Evolutionary conservation across 2,797 vertebrate species (phyloP).

Genomic region (Darevskia nairensis): DNA sequence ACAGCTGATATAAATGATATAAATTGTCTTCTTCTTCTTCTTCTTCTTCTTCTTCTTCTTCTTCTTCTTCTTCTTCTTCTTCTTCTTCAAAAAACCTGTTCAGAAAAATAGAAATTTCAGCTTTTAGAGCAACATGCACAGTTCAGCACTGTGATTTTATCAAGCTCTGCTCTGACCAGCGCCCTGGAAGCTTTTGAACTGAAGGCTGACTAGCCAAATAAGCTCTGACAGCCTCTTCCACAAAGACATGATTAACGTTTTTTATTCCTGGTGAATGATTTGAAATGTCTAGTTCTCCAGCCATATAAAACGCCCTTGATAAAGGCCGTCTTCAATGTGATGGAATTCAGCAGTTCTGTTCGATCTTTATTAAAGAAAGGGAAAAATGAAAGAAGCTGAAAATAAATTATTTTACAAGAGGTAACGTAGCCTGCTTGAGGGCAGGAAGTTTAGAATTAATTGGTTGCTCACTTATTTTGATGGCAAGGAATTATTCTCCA

Average conservation of each 20-base stretch:
- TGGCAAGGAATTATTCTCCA: neutral
- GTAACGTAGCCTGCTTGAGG: neutral
- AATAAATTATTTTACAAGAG: neutral
- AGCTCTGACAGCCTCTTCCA: constrained; percentile 53
- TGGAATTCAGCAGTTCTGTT: neutral
- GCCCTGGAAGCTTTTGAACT: constrained; percentile 41
- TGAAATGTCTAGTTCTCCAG: constrained; percentile 33
- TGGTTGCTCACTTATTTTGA: neutral
- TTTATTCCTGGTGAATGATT: constrained; percentile 62
- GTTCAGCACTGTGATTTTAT: constrained; percentile 45
- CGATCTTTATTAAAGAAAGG: constrained; percentile 8
- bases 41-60: no score
- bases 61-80: neutral
- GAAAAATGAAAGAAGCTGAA: neutral
- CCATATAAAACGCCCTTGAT: constrained; percentile 20
- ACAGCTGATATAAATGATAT: neutral
- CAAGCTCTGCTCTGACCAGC: constrained; percentile 43
- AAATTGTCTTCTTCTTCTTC: no score
- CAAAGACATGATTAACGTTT: constrained; percentile 46
- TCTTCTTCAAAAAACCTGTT: constrained; percentile 43
- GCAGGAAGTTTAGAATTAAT: constrained; percentile 23
- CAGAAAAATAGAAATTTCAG: neutral
- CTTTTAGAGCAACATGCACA: constrained; percentile 41
- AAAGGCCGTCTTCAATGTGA: neutral
- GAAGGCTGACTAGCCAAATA: constrained; percentile 60